Percentiles rank a stretch among this genome's conserved stretches.
Conservation (phyloP, 2,797 vertebrate genomes). For the Anguilla pacifica region DNA sequence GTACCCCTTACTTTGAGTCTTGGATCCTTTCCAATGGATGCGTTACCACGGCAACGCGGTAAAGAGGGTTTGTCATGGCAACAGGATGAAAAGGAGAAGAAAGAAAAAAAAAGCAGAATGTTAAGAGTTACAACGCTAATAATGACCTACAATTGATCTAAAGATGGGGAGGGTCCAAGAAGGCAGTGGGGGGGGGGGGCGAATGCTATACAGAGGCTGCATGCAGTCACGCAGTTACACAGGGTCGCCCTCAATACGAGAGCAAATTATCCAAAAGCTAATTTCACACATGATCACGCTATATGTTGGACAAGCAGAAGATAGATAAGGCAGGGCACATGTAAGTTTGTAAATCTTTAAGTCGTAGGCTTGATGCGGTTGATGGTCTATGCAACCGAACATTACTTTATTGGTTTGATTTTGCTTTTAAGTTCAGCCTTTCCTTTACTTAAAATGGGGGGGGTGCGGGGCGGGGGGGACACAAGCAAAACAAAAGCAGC, state of each 20-base stretch:
- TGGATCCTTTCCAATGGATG: neutral
- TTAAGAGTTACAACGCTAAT: neutral
- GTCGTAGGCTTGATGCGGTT: no score
- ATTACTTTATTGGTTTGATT: no score
- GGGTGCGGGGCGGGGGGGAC: no score
- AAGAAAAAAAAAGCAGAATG: neutral
- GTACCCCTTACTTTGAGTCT: neutral
- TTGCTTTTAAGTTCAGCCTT: neutral
- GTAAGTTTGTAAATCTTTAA: no score
- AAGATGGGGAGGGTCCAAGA: neutral
- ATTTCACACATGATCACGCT: neutral
- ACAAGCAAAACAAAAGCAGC: no score
- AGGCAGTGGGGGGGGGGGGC: neutral
- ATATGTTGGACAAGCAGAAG: neutral
- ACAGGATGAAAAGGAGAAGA: neutral
- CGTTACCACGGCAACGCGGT: neutral
- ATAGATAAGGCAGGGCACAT: neutral
- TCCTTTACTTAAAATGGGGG: no score
- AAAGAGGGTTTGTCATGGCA: conserved; percentile 11
- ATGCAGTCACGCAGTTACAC: neutral
- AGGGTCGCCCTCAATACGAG: neutral
- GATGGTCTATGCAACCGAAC: no score
- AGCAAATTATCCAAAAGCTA: neutral
- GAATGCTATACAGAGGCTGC: neutral
- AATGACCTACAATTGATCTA: neutral